Evolutionary conservation across 2,797 vertebrate species (phyloP).

Genomic region (Syncerus caffer): DNA sequence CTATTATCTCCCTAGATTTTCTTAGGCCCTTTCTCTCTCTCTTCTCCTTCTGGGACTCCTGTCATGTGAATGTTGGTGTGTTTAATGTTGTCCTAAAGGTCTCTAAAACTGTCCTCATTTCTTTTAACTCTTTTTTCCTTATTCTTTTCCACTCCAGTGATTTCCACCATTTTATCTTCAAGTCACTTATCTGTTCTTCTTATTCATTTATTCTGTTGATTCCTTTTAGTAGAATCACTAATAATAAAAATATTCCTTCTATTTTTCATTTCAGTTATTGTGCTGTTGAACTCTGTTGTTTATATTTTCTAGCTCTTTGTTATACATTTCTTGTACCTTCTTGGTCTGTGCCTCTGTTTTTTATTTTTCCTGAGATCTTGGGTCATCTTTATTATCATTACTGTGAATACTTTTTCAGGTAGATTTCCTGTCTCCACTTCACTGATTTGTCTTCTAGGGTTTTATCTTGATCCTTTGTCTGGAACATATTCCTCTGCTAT

Average conservation of each 20-base stretch:
- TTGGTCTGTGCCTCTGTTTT: background rate
- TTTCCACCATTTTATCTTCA: background rate
- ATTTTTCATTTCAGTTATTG: background rate
- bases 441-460: background rate
- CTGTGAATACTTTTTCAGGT: background rate
- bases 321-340: background rate
- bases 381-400: background rate
- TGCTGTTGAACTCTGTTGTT: background rate
- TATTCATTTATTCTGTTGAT: background rate
- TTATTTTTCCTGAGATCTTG: background rate
- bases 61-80: background rate
- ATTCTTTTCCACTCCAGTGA: background rate
- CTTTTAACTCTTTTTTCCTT: background rate
- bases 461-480: background rate
- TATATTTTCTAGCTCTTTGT: background rate
- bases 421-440: background rate
- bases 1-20: background rate
- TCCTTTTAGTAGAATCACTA: background rate
- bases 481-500: background rate
- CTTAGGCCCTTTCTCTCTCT: background rate
- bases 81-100: background rate
- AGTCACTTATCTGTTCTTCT: background rate
- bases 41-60: background rate
- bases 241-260: background rate
- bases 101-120: background rate